Conservation (phyloP, 2,113 vertebrate species). For the Daubentonia madagascariensis region DNA sequence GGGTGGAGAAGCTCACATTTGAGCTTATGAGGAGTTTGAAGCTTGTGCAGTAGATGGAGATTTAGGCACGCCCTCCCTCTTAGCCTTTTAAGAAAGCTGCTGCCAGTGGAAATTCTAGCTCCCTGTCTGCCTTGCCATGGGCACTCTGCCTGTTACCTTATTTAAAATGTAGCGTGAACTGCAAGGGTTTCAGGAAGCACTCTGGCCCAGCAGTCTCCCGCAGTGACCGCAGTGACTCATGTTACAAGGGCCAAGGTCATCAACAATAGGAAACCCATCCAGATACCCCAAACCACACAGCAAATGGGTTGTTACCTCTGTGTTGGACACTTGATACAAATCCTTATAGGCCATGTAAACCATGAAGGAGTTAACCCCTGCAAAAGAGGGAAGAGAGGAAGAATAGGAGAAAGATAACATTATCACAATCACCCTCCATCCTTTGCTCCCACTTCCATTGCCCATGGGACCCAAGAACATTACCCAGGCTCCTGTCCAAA, state of each 20-base stretch:
- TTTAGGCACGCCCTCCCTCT: neutral
- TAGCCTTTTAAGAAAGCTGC: neutral
- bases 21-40: neutral
- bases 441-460: neutral
- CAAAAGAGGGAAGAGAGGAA: conserved; percentile 47
- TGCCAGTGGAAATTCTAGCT: neutral
- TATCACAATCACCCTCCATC: neutral
- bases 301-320: conserved; percentile 87
- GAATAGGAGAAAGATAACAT: conserved; percentile 33
- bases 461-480: fast-evolving
- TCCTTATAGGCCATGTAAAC: conserved; percentile 99
- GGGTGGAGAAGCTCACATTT: neutral
- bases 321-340: conserved; percentile 97
- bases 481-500: neutral
- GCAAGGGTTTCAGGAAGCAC: neutral
- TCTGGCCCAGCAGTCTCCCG: neutral
- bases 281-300: neutral
- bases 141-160: neutral
- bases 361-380: conserved; percentile 97
- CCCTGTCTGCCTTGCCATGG: neutral
- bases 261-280: neutral
- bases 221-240: neutral
- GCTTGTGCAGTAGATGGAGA: neutral
- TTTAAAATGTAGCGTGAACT: neutral
- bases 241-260: neutral